Percentiles rank a stretch among this genome's conserved stretches.
Conservation (phyloP, 2,797 vertebrate species). For the Xerus rutilus region DNA sequence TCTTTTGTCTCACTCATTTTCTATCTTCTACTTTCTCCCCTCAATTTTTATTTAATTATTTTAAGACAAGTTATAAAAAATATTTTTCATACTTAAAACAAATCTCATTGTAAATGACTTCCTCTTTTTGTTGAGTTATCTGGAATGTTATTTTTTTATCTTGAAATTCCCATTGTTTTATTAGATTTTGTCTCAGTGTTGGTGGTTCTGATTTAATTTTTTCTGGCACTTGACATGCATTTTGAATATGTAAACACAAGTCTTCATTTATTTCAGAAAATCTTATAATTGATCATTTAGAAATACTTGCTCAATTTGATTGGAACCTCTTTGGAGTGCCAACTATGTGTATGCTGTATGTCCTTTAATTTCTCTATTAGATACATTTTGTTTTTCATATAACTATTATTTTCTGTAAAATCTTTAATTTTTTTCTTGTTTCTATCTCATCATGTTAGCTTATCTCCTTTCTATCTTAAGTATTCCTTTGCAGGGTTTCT, state of each 20-base stretch:
- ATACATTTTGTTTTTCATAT: conserved; percentile 1
- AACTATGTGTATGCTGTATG: not conserved
- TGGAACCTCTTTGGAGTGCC: not conserved
- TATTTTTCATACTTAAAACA: not conserved
- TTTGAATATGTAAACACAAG: not conserved
- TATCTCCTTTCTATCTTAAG: not conserved
- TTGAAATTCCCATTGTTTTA: not conserved
- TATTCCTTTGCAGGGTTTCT: not conserved
- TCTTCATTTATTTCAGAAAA: not conserved
- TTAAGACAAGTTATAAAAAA: not conserved
- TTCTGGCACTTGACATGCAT: not conserved
- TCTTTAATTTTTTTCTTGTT: not conserved
- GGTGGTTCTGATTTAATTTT: not conserved
- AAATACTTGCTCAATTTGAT: not conserved
- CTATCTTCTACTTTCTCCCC: not conserved
- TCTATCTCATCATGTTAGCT: not conserved
- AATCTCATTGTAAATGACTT: not conserved
- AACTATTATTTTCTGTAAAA: not conserved
- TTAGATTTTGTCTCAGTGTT: not conserved
- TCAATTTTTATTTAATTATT: conserved; percentile 41
- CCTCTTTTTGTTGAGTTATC: not conserved
- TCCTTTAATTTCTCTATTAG: not conserved
- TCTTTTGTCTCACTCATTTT: not conserved
- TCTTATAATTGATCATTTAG: not conserved
- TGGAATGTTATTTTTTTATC: not conserved